Evolutionary conservation across 2,113 vertebrate species (phyloP).

Genomic region (Xerus inauris): DNA sequence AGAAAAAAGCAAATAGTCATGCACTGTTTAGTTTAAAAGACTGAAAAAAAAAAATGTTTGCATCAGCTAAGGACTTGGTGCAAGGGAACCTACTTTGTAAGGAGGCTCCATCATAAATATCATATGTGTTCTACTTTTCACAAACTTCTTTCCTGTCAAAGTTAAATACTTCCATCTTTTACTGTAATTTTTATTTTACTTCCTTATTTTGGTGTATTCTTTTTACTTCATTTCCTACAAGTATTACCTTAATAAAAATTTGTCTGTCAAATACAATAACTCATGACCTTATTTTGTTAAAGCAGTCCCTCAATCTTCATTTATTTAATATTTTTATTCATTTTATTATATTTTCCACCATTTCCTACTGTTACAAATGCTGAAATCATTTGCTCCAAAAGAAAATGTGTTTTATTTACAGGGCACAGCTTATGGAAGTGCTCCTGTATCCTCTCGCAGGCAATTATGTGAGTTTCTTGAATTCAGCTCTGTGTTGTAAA

Average conservation of each 20-base stretch:
- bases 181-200: slow-evolving; percentile 65
- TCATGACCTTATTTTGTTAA: slow-evolving; percentile 58
- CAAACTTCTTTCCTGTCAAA: slow-evolving; percentile 73
- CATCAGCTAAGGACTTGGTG: slow-evolving; percentile 69
- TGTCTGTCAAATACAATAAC: not conserved
- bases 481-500: slow-evolving; percentile 89
- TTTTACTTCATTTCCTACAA: not conserved
- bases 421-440: slow-evolving; percentile 90
- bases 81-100: slow-evolving; percentile 76
- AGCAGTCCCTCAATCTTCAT: slow-evolving; percentile 55
- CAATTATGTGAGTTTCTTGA: slow-evolving; percentile 91
- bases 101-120: slow-evolving; percentile 67
- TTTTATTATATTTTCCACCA: slow-evolving; percentile 77
- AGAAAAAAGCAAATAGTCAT: not conserved
- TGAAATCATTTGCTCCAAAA: slow-evolving; percentile 86
- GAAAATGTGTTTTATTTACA: slow-evolving; percentile 91
- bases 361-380: slow-evolving; percentile 83
- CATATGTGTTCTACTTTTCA: slow-evolving; percentile 70
- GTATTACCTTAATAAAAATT: not conserved
- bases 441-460: slow-evolving; percentile 90
- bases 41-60: slow-evolving; percentile 39
- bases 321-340: slow-evolving; percentile 61
- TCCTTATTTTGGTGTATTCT: slow-evolving; percentile 46
- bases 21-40: not conserved
- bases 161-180: slow-evolving; percentile 66